Evolutionary conservation across 2,888 invertebrate genomes (phyloP), one percentile per base, ranked within the genome.

Genomic region (Athalia cordata): DNA sequence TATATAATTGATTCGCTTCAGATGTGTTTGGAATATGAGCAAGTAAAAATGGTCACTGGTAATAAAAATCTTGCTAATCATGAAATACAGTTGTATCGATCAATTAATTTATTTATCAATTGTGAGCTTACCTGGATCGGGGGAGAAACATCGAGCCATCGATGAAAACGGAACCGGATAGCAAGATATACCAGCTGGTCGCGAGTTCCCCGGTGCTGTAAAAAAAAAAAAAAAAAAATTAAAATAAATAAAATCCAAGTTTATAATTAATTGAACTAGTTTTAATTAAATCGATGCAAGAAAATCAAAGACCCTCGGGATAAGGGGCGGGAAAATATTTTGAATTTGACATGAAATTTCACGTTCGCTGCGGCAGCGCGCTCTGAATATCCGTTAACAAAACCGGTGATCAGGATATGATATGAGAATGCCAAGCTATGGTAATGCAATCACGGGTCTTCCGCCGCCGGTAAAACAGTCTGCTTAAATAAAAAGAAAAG

Each of bases 111-210:
- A n/a, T 55, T 3, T 13, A 62, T 62, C 4, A n/a, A 55, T 52
- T 76, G 66, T 76, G 11, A 52, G 87, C 92, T 92, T 91, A 95
- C 95, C 95, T 95, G 91, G 94, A 94, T 84, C 94, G 92, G n/a
- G 96, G 96, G 82, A 96, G 92, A 89, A 95, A 96, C 95, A 96
- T 95, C 84, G 95, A 95, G 67, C 95, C 95, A 90, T 96, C 96
- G 90, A 96, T 96, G 92, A 96, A 96, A 77, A 96, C 96, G 15
- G 95, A 95, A 76, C 96, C 96, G 62, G 95, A 94, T 79, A 96
- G 92, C 77, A 96, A 91, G 85, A 96, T 95, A 91, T 95, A 96
- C 96, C 96, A 96, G 89, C 95, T 95, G 83, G 94, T 94, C 82
- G 95, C 95, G 84, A 95, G 89, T 90, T 96, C 96, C 47, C 96